Base-by-base conservation (phyloP, 2,797 vertebrate genomes). In the Melanotaenia trifasciata region DNA sequence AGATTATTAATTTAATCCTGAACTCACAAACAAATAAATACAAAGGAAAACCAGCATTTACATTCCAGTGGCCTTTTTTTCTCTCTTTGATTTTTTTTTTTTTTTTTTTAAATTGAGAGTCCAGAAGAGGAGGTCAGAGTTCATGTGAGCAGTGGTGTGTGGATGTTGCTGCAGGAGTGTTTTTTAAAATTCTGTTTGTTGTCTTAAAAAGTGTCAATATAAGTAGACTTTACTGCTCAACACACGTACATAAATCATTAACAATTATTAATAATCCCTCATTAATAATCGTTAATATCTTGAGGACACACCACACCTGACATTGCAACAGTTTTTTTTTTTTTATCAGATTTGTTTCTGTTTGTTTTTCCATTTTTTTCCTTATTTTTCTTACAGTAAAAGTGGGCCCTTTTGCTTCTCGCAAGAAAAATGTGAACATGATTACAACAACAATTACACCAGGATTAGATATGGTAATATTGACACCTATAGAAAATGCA, bases 261-360 rank as follows among this genome's bases (percentile, higher is more conserved):
- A 93, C 83, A 87, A 90, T 92, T 90, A 93, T 93, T 85, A 92
- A 93, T 89, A 90, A 90, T 53, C n/a, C 35, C 67, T 87, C 82
- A 90, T 94, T 92, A 92, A 92, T 92, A 93, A 93, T 87, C 76
- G 79, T 92, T 89, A 89, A 92, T 74, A 85, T 76, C 82, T 84
- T 89, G 72, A 87, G 92, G 83, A 87, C 89, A 88, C 86, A 90
- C 87, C 80, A 84, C 83, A 93, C 91, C 85, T 83, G 87, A 93
- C 90, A 90, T 86, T 74, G 73, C 78, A 89, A 86, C 79, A 90
- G 28, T 28, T 28, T 28, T 28, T 28, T 28, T n/a, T 62, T 71
- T 80, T 66, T 60, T 66, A 68, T 67, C 58, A 68, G 35, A 35
- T 63, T 65, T 70, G 28, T 70, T 78, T 73, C 11, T 13, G 4